These are phyloP conservation scores for Vicugna pacos DNA, from an alignment of 2,113 vertebrate genomes.

Conservation along the genomic window DNA sequence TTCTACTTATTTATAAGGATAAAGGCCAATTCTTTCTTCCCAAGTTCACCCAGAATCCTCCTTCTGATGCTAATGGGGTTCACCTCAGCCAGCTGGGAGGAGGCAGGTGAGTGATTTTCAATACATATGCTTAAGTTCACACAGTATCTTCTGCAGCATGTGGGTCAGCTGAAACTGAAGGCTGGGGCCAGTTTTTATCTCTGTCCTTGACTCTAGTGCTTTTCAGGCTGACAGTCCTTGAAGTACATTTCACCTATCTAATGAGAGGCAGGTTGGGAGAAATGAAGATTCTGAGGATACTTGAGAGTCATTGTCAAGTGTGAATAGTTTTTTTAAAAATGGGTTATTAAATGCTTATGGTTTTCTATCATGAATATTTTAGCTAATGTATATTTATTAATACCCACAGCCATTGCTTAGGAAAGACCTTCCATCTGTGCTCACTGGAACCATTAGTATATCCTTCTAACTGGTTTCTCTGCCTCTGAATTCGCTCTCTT, in stretches of 20 bases:
- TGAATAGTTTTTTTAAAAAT: background rate
- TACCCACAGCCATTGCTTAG: background rate
- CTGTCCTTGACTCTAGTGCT: slow-evolving; percentile 23
- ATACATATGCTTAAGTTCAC: slow-evolving; percentile 66
- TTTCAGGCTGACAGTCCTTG: background rate
- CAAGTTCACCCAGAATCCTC: slow-evolving; percentile 52
- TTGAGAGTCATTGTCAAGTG: background rate
- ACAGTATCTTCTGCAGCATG: background rate
- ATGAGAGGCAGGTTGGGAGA: slow-evolving; percentile 15
- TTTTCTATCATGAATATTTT: background rate
- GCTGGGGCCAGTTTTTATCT: background rate
- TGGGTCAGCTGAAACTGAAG: background rate
- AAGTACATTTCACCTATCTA: background rate
- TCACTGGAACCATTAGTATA: background rate
- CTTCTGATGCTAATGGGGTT: slow-evolving; percentile 61
- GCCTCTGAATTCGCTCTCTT: background rate
- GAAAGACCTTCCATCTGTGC: background rate
- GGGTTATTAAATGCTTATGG: background rate
- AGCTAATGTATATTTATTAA: background rate
- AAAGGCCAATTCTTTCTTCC: slow-evolving; percentile 55
- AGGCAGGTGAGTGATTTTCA: slow-evolving; percentile 66
- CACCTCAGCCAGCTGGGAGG: slow-evolving; percentile 41
- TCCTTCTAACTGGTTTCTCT: background rate
- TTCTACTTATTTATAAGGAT: slow-evolving; percentile 58
- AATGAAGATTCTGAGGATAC: background rate